Evolutionary conservation across 2,113 vertebrate genomes (phyloP), one percentile per base, ranked within the genome.

Genomic region (Nannospalax galili): DNA sequence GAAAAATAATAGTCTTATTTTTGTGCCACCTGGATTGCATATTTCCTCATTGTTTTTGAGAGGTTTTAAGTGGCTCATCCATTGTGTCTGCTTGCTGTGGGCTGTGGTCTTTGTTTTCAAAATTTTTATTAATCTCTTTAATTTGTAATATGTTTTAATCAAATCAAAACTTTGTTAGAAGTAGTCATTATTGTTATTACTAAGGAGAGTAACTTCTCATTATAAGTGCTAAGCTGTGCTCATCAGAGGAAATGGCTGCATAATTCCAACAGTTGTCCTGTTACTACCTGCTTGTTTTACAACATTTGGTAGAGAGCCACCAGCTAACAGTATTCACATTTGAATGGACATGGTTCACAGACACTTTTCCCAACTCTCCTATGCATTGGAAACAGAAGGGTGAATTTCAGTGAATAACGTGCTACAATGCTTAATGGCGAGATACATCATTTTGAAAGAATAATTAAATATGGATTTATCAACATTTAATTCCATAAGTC

Each of bases 131-230:
- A 69, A 73, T 69, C 45, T 74, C 1, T 74, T 8, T 72, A 64
- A 45, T 73, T 81, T 60, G n/a, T 78, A 14, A 52, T 42, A 19
- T 56, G 40, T 62, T 67, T 73, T 88, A 74, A 60, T 62, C 16
- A 95, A 12, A 40, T 88, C 88, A 84, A 91, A 75, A 7, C 8
- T 65, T 92, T 85, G 69, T 37, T 77, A 22, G 56, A 92, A 40
- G 28, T 88, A 65, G 8, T 78, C 56, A 70, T 70, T n/a, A 30
- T 30, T 78, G 37, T 12, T 72, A 58, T 65, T 64, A 65, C 16
- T 78, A 65, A n/a, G 14, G 22, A 70, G 35, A 12, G 32, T 1
- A 62, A 10, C 37, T 92, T 94, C 40, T 37, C 64, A 15, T 26
- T 22, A 40, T 8, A 37, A 64, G 12, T 24, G 15, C 26, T 22